phyloP scores from a whole-genome alignment of 1,140 invertebrate species.

The Lasioglossum albipes region DNA sequence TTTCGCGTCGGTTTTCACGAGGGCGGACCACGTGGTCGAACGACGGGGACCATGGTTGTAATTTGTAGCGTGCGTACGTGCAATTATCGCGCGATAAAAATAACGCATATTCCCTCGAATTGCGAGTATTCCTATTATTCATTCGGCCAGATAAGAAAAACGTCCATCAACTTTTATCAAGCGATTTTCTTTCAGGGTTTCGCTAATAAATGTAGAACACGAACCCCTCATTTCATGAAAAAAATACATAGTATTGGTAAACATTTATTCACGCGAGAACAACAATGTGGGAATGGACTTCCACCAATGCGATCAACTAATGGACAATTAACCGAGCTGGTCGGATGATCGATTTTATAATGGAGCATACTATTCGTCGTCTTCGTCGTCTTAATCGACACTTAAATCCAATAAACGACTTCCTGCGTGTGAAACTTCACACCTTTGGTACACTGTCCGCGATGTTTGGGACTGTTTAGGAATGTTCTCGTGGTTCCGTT shows the following conservation, averaged over 20 bases:
- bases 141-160: not conserved
- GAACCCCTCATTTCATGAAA: too few relatives aligned
- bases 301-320: too few relatives aligned
- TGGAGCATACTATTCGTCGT: not conserved
- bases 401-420: not conserved
- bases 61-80: not conserved
- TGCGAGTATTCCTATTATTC: not conserved
- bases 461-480: too few relatives aligned
- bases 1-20: not conserved
- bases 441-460: not conserved
- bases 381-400: not conserved
- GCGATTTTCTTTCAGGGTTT: not conserved
- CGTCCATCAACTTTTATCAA: too few relatives aligned
- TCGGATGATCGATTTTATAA: too few relatives aligned
- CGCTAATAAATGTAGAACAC: too few relatives aligned
- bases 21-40: too few relatives aligned
- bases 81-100: not conserved
- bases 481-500: too few relatives aligned
- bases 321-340: too few relatives aligned
- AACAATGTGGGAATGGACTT: too few relatives aligned
- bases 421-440: not conserved
- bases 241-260: too few relatives aligned
- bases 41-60: too few relatives aligned
- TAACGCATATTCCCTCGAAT: not conserved
- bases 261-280: not conserved